Percentiles rank a stretch among this genome's conserved stretches.
These are phyloP conservation scores for Parazoanthus atlanticus DNA, from an alignment of 92 coral and sea anemone genomes.

Conservation along the genomic window DNA sequence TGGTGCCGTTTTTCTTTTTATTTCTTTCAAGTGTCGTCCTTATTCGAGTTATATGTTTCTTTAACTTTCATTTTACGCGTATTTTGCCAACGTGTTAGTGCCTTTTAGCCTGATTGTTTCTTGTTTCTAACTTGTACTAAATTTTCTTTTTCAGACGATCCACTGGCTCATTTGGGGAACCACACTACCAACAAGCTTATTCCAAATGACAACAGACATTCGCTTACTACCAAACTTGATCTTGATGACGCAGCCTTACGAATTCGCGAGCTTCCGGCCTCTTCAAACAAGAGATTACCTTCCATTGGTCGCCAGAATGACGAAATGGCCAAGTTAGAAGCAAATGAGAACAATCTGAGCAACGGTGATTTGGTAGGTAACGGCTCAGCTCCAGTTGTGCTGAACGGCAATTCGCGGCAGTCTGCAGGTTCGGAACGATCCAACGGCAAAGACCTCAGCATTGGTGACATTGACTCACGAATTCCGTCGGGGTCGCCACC, in stretches of 20 bases:
- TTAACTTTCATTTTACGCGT: neutral
- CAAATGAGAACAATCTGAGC: slow-evolving; percentile 77
- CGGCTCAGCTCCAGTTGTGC: slow-evolving; percentile 86
- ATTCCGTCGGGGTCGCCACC: slow-evolving; percentile 81
- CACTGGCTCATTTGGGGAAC: slow-evolving; percentile 40
- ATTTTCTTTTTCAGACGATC: slow-evolving; percentile 30
- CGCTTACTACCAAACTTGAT: slow-evolving; percentile 79
- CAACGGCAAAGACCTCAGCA: slow-evolving; percentile 79
- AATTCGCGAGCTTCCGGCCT: slow-evolving; percentile 75
- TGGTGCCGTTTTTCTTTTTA: neutral
- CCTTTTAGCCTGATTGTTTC: neutral
- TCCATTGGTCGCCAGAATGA: slow-evolving; percentile 61
- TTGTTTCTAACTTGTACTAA: neutral
- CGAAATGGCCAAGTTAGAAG: slow-evolving; percentile 63
- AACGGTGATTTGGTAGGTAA: slow-evolving; percentile 91
- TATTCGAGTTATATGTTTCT: neutral
- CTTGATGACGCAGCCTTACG: slow-evolving; percentile 80
- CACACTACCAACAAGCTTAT: slow-evolving; percentile 61
- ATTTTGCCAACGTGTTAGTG: neutral
- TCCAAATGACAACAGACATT: slow-evolving; percentile 73
- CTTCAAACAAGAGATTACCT: slow-evolving; percentile 60
- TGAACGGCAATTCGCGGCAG: slow-evolving; percentile 95
- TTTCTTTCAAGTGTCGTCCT: neutral
- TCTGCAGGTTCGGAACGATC: slow-evolving; percentile 85
- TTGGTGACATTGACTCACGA: slow-evolving; percentile 92